Evolutionary conservation across 2,113 vertebrate species (phyloP).

Genomic region (Macaca fascicularis): T2T-MFA8v1.1 NC_088391.1:11727501-11728000

Average conservation of each 20-base stretch:
- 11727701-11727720: not conserved
- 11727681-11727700: not conserved
- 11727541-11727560: not conserved
- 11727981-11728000: not conserved
- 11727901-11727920: not conserved
- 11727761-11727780: not conserved
- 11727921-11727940: not conserved
- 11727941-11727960: not conserved
- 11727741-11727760: not conserved
- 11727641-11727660: not conserved
- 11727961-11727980: not conserved
- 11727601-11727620: not conserved
- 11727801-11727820: not conserved
- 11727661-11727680: not conserved
- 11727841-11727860: not conserved
- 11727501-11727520: not conserved
- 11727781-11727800: too few species aligned
- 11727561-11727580: not conserved
- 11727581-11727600: not conserved
- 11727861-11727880: not conserved
- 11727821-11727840: too few species aligned
- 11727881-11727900: not conserved
- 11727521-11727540: not conserved
- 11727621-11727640: not conserved
- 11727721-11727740: not conserved